Evolutionary conservation across 2,888 invertebrate genomes (phyloP).

Genomic region (Luperina nickerlii): DNA sequence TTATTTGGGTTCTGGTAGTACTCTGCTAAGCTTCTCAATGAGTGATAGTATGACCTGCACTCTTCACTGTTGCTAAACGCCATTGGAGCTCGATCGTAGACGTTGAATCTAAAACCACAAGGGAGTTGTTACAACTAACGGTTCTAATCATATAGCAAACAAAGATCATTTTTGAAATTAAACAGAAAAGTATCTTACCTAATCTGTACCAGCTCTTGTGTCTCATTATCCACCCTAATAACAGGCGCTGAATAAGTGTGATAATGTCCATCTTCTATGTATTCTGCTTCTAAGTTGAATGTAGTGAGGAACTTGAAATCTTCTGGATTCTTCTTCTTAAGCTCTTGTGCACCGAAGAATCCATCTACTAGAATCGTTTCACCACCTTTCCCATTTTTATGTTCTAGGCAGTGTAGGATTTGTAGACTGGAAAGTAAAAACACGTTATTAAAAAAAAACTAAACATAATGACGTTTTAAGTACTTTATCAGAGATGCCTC

Average conservation of each 20-base stretch:
- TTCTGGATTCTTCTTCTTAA: constrained; percentile 88
- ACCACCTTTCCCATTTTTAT: constrained; percentile 91
- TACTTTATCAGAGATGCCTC: background rate
- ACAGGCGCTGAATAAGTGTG: constrained; percentile 90
- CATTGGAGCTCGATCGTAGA: constrained; percentile 93
- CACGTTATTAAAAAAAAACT: background rate
- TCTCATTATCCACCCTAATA: constrained; percentile 89
- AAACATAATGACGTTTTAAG: background rate
- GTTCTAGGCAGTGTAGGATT: constrained; percentile 85
- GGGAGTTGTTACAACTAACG: background rate
- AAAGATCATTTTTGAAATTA: background rate
- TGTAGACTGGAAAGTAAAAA: constrained; percentile 78
- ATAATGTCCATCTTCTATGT: constrained; percentile 91
- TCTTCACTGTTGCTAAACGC: constrained; percentile 87
- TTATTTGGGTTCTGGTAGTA: constrained; percentile 87
- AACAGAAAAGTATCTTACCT: constrained; percentile 79
- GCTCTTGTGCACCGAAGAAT: constrained; percentile 91
- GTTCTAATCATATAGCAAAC: too few species aligned
- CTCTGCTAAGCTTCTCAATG: constrained; percentile 88
- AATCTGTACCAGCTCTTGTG: constrained; percentile 91
- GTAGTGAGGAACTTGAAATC: constrained; percentile 91
- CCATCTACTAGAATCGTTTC: constrained; percentile 94
- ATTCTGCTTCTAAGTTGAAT: constrained; percentile 91
- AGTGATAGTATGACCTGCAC: constrained; percentile 91
- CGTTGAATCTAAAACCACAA: constrained; percentile 90